Evolutionary conservation across 2,797 vertebrate species (phyloP), one percentile per base, ranked within the genome.

Genomic region (Coendou prehensilis): DNA sequence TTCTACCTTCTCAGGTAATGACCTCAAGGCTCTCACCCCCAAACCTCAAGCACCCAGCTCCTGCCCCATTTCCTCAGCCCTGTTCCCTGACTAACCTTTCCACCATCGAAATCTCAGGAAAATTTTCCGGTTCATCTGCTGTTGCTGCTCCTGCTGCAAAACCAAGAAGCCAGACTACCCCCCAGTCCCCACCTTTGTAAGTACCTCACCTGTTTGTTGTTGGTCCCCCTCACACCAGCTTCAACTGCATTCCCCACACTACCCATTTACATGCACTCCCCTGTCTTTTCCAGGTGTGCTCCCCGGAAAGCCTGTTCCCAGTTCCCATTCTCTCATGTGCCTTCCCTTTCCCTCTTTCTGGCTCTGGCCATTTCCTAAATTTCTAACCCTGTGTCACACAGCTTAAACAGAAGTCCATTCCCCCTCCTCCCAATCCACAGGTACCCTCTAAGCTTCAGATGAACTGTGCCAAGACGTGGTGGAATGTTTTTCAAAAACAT

Each of bases 1-100:
- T 99, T 99, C 97, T 99, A 99, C 94, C 92, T 99, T 10, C 11
- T 99, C 97, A 99, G 99, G 99, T 99, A 85, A 95, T 79, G 56
- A 50, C 20, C 75, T 63, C 52, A 30, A n/a, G 76, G 80, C 47
- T 47, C 86, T 75, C 9, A 54, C 50, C 17, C 15, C 56, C 41
- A 6, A 14, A 7, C 3, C 59, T 57, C 33, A 63, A 28, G 50
- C 81, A 20, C 73, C 50, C 18, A 59, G 26, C 52, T 47, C 17
- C 81, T 26, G 20, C 18, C 56, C 33, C 37, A 15, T 9, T 86
- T 45, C 37, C 78, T 28, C 50, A 45, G 37, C 50, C 30, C 75
- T 50, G 30, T 45, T 73, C 23, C 56, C 67, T 41, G 9, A 80
- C 79, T 52, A 13, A 94, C 9, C 3, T 85, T 80, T 14, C 64